Conservation (phyloP, 2,888 invertebrate genomes). For the Sepioteuthis lessoniana region DNA sequence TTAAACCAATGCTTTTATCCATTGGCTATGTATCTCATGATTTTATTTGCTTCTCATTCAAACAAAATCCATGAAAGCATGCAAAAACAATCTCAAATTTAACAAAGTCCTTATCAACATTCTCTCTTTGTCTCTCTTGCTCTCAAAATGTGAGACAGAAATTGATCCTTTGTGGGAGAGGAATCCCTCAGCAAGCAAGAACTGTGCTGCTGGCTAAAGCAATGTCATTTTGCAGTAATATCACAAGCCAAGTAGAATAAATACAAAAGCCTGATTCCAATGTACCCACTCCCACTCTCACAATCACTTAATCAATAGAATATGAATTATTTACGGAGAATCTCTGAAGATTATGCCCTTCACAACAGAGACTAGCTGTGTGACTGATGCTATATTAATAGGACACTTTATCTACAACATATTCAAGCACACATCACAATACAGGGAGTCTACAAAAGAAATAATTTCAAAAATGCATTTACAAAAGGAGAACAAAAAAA, state of each 20-base stretch:
- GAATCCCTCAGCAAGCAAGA: not conserved
- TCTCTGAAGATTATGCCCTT: not conserved
- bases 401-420: not conserved
- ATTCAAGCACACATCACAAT: not conserved
- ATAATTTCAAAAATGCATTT: too few species aligned
- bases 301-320: not conserved
- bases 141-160: not conserved
- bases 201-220: not conserved
- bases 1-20: too few species aligned
- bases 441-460: too few species aligned
- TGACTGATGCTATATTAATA: constrained; percentile 6
- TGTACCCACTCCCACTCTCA: not conserved
- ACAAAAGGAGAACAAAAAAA: too few species aligned
- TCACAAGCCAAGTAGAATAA: constrained; percentile 2
- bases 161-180: not conserved
- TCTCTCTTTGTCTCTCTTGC: not conserved
- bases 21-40: too few species aligned
- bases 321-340: not conserved
- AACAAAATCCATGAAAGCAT: not conserved
- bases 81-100: not conserved
- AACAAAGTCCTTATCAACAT: not conserved
- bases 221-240: not conserved
- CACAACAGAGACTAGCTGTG: not conserved
- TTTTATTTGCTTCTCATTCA: not conserved
- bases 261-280: not conserved